Conservation (phyloP, 64 coral and sea anemone genomes). For the Dendrophyllia cribrosa region DNA sequence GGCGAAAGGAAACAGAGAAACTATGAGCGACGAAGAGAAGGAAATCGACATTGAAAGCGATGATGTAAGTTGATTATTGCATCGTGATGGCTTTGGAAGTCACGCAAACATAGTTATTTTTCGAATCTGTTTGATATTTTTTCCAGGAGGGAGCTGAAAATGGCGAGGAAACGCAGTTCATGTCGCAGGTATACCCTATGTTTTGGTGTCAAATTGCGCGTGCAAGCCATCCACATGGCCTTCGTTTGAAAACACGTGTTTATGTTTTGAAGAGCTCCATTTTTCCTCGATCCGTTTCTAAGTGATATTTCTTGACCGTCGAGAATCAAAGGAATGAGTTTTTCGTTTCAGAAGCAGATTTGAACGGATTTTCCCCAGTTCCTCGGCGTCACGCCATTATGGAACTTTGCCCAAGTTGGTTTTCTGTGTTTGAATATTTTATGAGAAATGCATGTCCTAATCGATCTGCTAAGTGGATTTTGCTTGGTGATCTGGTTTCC, state of each 20-base stretch:
- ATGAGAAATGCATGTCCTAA: constrained; percentile 63
- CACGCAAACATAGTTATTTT: constrained; percentile 43
- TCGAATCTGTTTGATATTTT: constrained; percentile 63
- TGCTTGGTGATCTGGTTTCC: not conserved
- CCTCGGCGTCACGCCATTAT: constrained; percentile 68
- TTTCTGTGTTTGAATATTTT: constrained; percentile 73
- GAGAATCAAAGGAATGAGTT: not conserved
- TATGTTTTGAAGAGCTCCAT: constrained; percentile 23
- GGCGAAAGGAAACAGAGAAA: constrained; percentile 66
- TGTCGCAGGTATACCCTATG: constrained; percentile 82
- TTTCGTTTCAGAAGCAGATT: constrained; percentile 29
- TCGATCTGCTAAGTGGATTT: not conserved
- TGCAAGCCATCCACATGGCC: constrained; percentile 91
- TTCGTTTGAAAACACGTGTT: constrained; percentile 92
- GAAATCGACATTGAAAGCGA: constrained; percentile 98
- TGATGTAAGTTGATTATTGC: constrained; percentile 82
- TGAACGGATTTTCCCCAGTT: constrained; percentile 34
- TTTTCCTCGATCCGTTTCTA: not conserved
- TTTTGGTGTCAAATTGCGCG: constrained; percentile 98
- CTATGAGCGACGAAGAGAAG: constrained; percentile 97
- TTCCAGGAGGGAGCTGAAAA: constrained; percentile 66
- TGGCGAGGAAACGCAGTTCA: constrained; percentile 72
- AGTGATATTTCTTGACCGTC: not conserved
- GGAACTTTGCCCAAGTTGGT: constrained; percentile 49
- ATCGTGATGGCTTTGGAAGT: constrained; percentile 51